Evolutionary conservation across 1,140 invertebrate genomes (phyloP), one percentile per base, ranked within the genome.

Genomic region (Atopsyche davidsoni): DNA sequence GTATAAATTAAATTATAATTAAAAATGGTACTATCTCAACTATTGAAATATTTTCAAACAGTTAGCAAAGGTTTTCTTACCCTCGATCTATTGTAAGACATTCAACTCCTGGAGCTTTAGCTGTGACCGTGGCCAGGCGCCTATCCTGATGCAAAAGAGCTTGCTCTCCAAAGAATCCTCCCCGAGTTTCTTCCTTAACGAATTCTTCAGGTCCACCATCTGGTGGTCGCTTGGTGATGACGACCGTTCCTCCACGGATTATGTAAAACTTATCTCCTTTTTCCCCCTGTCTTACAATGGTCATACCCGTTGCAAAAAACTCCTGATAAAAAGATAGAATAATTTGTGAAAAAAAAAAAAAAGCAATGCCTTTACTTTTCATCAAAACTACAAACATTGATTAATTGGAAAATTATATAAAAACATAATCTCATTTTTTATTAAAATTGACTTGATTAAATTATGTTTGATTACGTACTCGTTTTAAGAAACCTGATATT

Each of bases 191-290:
- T 9, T 77, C 70, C 2, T 77, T 75, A 2, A 88, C 76, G 2
- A 81, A 66, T 39, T 77, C 70, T 51, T 85, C 78, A 38, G 76
- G 69, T 0, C 65, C 67, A 0, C 73, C 73, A 4, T 78, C 74
- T 14, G 78, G 73, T 28, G 72, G 70, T 36, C 77, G 66, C 63
- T 87, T 85, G 1, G 81, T 86, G 43, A 89, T 81, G 43, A 82
- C 79, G 18, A 95, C 92, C 53, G 83, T 86, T 10, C 94, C 95
- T 14, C 87, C 87, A 48, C 89, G 85, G 51, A 98, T 95, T 49
- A 98, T 94, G 64, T 89, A 98, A 70, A 98, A 98, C 58, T 93
- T 94, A 65, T 98, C 92, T 2, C 95, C 93, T 47, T 81, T 79
- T 38, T 95, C 92, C 0, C 93, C 94, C 71, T 98, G 90, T 6